Evolutionary conservation across 1,140 invertebrate genomes (phyloP), one percentile per base, ranked within the genome.

Genomic region (Cheumatopsyche charites): DNA sequence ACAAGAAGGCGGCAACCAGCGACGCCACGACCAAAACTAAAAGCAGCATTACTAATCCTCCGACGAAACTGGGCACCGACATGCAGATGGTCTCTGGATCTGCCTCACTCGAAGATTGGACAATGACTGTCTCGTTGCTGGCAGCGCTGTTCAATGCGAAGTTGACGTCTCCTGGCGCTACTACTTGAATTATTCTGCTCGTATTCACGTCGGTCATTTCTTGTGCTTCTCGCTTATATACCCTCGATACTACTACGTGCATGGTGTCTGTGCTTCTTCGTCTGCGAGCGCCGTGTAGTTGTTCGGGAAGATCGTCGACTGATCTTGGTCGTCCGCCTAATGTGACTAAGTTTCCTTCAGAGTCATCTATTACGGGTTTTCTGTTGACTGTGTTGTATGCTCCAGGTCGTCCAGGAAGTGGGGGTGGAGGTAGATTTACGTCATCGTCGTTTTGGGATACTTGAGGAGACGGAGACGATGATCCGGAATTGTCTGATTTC

Each of bases 131-230:
- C 78, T 94, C 92, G 80, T 95, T 94, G 73, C 84, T 89, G 4
- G 87, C 81, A 61, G 88, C 89, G 70, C 88, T 88, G 74, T 90
- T 90, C 17, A 97, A 82, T 0, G 92, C 93, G 79, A 97, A 97
- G 78, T 96, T 96, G 0, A 97, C 94, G 79, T 97, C 95, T 47
- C 94, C 95, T 0, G 95, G 94, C 6, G 94, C 93, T 0, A 97
- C 95, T 0, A 97, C 95, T 81, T 96, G 94, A 77, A 97, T 96
- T 29, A 89, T 92, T 77, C 94, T 86, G 78, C 92, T 94, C 19
- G 94, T 97, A 78, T 94, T 93, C 0, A 97, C 93, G 79, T 97
- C 94, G 15, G 93, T 96, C 93, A 95, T 95, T 81, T 95, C 93
- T 83, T 95, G 93, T 58, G 93, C 89, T 73, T 92, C 92, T 66